phyloP scores from a whole-genome alignment of 2,797 vertebrate genomes.

The Girardinus metallicus region DNA sequence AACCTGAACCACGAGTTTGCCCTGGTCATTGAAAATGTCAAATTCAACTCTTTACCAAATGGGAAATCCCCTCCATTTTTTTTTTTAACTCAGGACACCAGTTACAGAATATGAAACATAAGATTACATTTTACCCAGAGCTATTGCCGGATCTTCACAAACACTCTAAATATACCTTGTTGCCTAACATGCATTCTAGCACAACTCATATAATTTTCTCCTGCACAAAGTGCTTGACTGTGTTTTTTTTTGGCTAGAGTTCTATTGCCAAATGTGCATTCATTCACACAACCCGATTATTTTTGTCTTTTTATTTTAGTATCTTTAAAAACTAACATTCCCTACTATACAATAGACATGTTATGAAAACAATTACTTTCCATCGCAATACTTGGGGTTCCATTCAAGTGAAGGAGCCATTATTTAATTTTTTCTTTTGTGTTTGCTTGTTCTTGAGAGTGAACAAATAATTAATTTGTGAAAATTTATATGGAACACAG shows the following conservation, averaged over 20 bases:
- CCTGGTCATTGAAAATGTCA: not conserved
- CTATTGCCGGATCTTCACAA: not conserved
- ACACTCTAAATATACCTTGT: not conserved
- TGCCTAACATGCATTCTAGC: constrained; percentile 28
- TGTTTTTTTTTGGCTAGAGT: not conserved
- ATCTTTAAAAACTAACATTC: not conserved
- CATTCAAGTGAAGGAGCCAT: not conserved
- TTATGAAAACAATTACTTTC: not conserved
- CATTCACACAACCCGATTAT: not conserved
- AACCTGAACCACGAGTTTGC: not conserved
- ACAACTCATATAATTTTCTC: constrained; percentile 22
- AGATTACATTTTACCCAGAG: not conserved
- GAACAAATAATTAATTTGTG: not conserved
- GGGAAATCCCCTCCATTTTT: constrained; percentile 14
- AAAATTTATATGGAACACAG: constrained; percentile 52
- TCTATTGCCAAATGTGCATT: not conserved
- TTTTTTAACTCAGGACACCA: not conserved
- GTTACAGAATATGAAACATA: constrained; percentile 1
- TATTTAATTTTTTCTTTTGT: not conserved
- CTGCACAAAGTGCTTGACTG: constrained; percentile 26
- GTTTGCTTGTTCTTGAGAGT: not conserved
- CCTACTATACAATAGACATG: not conserved
- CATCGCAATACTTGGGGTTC: not conserved
- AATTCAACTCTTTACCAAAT: not conserved
- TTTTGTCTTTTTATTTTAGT: not conserved